phyloP scores from a whole-genome alignment of 2,888 invertebrate species.

The Pristionchus arcanus region DNA sequence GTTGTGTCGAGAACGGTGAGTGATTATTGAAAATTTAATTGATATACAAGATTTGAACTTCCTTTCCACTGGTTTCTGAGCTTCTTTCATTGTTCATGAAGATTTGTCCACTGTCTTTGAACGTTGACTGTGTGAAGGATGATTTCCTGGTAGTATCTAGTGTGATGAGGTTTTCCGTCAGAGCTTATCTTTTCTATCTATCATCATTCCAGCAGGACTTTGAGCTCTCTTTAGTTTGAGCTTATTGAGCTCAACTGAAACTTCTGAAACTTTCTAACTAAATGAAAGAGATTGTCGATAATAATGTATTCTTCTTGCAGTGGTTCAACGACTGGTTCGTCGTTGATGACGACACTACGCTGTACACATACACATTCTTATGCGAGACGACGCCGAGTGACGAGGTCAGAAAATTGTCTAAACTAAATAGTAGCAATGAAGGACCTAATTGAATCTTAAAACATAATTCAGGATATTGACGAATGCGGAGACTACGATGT shows the following conservation, averaged over 20 bases:
- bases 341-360: not conserved
- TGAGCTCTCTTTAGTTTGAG: not conserved
- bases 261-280: too few species aligned
- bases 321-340: conserved; percentile 2
- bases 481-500: not conserved
- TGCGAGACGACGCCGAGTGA: not conserved
- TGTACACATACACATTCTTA: not conserved
- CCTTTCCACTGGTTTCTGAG: too few species aligned
- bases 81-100: too few species aligned
- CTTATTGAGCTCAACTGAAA: too few species aligned
- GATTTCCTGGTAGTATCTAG: not conserved
- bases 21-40: too few species aligned
- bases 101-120: too few species aligned
- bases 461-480: not conserved
- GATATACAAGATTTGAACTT: too few species aligned
- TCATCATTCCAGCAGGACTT: not conserved
- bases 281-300: too few species aligned
- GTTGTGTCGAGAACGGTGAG: not conserved
- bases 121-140: not conserved
- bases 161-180: not conserved
- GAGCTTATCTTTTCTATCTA: not conserved
- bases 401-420: not conserved
- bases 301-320: too few species aligned
- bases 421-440: too few species aligned
- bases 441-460: too few species aligned